Evolutionary conservation across 2,888 invertebrate genomes (phyloP), one percentile per base, ranked within the genome.

Genomic region (Coenonympha glycerion): DNA sequence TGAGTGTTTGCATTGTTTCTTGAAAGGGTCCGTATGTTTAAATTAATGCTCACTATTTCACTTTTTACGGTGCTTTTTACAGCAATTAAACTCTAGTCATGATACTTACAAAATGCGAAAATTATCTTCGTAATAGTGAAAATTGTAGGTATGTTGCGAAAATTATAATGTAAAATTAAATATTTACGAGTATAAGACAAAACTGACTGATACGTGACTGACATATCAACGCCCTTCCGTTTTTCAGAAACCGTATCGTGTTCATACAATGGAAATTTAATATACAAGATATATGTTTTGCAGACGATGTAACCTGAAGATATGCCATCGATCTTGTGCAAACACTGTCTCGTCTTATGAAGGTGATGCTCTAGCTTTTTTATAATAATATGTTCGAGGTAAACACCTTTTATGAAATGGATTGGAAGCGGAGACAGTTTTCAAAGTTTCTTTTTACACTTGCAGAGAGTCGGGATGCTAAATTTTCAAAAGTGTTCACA

Each of bases 261-360:
- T 4, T 16, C 3, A 3, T 8, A 6, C 18, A 37, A 19, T 36
- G 46, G 46, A 46, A 19, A 36, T 13, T 28, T 4, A 11, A 11
- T 34, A 9, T 34, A 44, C n/a, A n/a, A n/a, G n/a, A 31, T 45
- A 31, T 45, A 36, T 45, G 46, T 47, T 48, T 40, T 49, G 53
- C 51, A 59, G 55, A 59, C 59, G 45, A 16, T 55, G 49, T 55
- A 57, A 54, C 52, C 55, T 59, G 47, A 52, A 47, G 45, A 57
- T 51, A 50, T 26, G 48, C 52, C 56, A 56, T 53, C 47, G 42
- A 55, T 58, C 55, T 57, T 47, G 37, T 54, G 34, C 53, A 61
- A 58, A 56, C 57, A 61, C 22, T 53, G 55, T 59, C 60, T 59
- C 48, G 58, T 59, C 56, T 46, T 34, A 47, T 47, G 30, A 58